Percentiles rank a stretch among this genome's conserved stretches.
phyloP scores from a whole-genome alignment of 2,797 vertebrate species.

The Holocentrus rufus region DNA sequence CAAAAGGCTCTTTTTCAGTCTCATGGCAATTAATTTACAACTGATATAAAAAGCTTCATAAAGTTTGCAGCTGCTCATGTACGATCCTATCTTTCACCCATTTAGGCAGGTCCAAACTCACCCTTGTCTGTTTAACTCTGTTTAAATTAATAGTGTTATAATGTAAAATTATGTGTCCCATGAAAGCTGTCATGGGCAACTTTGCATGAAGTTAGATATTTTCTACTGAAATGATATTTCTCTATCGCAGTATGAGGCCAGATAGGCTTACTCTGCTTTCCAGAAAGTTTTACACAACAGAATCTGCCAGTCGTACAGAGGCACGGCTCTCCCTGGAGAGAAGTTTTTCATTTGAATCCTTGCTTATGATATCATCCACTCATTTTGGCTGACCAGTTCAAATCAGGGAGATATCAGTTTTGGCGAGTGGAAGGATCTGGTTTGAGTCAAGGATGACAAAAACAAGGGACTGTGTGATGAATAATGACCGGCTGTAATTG shows the following conservation, averaged over 20 bases:
- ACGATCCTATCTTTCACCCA: conserved; percentile 36
- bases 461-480: background rate
- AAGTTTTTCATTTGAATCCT: background rate
- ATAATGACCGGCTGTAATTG: background rate
- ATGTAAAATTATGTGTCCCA: conserved; percentile 36
- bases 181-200: conserved; percentile 24
- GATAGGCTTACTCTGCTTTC: background rate
- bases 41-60: conserved; percentile 74
- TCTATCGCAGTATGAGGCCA: background rate
- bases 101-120: conserved; percentile 57
- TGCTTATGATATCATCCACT: background rate
- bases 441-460: conserved; percentile 3
- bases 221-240: conserved; percentile 1
- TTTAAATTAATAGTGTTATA: conserved; percentile 61
- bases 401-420: background rate
- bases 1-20: conserved; percentile 50
- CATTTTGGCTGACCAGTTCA: background rate
- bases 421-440: background rate
- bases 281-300: background rate
- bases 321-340: no score
- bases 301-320: background rate
- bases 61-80: conserved; percentile 70
- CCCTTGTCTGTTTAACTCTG: conserved; percentile 57
- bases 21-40: conserved; percentile 64
- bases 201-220: conserved; percentile 27